Evolutionary conservation across 1,140 invertebrate species (phyloP).

Genomic region (Drosophila bipectinata): DNA sequence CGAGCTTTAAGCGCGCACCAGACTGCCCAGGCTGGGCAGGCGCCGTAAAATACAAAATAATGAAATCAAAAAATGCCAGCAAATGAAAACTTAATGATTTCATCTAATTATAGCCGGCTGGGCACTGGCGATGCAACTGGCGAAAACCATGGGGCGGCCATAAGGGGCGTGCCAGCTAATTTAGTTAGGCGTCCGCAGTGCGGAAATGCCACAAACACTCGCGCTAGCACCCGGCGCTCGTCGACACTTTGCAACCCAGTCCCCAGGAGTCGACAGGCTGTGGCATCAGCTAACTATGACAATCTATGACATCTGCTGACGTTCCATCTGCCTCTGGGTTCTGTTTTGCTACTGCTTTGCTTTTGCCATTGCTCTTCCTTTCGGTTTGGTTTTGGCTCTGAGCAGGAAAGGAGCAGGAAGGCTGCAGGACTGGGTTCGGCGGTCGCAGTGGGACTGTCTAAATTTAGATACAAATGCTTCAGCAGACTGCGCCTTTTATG

Average conservation of each 20-base stretch:
- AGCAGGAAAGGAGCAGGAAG: not conserved
- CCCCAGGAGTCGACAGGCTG: constrained; percentile 36
- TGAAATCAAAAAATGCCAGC: constrained; percentile 71
- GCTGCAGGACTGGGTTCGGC: constrained; percentile 7
- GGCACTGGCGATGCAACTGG: constrained; percentile 25
- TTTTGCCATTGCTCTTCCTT: constrained; percentile 21
- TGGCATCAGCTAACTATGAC: constrained; percentile 65
- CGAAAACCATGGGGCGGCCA: not conserved
- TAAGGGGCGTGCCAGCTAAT: constrained; percentile 53
- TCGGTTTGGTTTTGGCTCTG: not conserved
- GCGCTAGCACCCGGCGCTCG: not conserved
- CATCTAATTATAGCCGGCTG: constrained; percentile 71
- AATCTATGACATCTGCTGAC: constrained; percentile 66
- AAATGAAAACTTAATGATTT: constrained; percentile 80
- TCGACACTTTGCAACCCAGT: constrained; percentile 53
- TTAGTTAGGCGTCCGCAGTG: constrained; percentile 70
- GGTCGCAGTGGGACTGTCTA: constrained; percentile 54
- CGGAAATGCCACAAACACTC: constrained; percentile 77
- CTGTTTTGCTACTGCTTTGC: constrained; percentile 6
- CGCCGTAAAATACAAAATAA: constrained; percentile 72
- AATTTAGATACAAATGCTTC: constrained; percentile 71
- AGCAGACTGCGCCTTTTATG: constrained; percentile 69
- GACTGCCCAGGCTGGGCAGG: constrained; percentile 18
- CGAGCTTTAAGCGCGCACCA: constrained; percentile 23
- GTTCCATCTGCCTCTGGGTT: constrained; percentile 30